These are phyloP conservation scores for Podarcis muralis DNA, from an alignment of 2,113 vertebrate genomes.

Conservation along the genomic window DNA sequence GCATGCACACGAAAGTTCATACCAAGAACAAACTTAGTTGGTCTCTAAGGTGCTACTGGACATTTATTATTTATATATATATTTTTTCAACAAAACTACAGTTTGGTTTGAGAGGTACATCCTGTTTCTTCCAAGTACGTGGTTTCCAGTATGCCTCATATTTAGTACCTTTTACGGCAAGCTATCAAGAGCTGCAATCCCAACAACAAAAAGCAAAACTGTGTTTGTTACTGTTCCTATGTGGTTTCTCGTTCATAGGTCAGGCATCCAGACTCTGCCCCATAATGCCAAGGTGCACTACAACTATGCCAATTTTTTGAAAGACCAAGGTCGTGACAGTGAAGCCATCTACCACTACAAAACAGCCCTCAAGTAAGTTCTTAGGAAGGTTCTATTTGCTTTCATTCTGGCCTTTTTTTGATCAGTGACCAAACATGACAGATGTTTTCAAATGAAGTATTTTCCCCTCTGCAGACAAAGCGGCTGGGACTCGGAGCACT, in stretches of 20 bases:
- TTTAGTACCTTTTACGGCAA: background rate
- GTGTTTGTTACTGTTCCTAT: background rate
- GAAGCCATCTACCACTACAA: slow-evolving; percentile 94
- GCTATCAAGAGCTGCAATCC: background rate
- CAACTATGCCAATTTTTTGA: slow-evolving; percentile 98
- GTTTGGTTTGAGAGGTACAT: background rate
- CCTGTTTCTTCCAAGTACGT: background rate
- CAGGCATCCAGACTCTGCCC: slow-evolving; percentile 94
- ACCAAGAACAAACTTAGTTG: no score
- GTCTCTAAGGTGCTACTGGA: no score
- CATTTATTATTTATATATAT: no score
- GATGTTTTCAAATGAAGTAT: no score
- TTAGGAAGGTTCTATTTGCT: fast-evolving
- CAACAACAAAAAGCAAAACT: background rate
- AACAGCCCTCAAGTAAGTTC: slow-evolving; percentile 84
- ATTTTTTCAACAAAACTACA: background rate
- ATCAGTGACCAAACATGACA: background rate
- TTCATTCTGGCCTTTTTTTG: background rate
- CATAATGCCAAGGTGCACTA: slow-evolving; percentile 99
- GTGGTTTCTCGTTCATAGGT: slow-evolving; percentile 75
- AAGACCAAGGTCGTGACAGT: slow-evolving; percentile 85
- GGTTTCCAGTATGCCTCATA: background rate
- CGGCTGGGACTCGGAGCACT: no score
- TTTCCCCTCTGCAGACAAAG: no score
- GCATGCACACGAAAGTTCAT: no score